These are phyloP conservation scores for Neolamprologus ventralis DNA, from an alignment of 2,113 vertebrate genomes.

Conservation along the genomic window DNA sequence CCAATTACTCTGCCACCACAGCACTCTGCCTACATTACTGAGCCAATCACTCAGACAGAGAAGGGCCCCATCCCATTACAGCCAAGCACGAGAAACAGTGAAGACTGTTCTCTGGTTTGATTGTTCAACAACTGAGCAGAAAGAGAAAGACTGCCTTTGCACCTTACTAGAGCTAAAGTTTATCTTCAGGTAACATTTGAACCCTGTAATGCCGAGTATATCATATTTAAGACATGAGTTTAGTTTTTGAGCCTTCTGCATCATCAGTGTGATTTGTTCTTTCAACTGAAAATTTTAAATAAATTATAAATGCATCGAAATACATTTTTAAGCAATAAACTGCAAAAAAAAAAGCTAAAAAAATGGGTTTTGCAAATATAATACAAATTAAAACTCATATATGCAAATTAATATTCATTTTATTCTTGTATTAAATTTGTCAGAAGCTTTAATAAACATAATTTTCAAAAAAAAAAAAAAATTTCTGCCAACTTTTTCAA, in stretches of 20 bases:
- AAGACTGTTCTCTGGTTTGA: neutral
- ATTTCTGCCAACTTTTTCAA: too few species aligned
- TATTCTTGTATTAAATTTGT: neutral
- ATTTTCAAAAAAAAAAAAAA: neutral
- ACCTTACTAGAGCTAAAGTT: neutral
- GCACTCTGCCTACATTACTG: conserved; percentile 47
- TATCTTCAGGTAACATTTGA: neutral
- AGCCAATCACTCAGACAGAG: conserved; percentile 27
- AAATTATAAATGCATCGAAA: too few species aligned
- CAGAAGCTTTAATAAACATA: neutral
- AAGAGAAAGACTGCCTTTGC: neutral
- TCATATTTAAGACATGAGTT: neutral
- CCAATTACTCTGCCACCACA: conserved; percentile 53
- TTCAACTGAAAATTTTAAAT: fast-evolving
- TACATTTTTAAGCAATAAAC: neutral
- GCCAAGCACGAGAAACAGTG: neutral
- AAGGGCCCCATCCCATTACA: neutral
- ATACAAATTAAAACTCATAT: neutral
- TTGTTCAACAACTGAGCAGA: neutral
- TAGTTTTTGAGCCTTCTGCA: fast-evolving
- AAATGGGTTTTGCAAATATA: neutral
- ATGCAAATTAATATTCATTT: fast-evolving
- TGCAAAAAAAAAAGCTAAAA: neutral
- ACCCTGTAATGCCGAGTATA: neutral
- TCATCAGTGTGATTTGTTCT: neutral